These are phyloP conservation scores for Drosophila suboccidentalis DNA, from an alignment of 2,888 invertebrate genomes.

Conservation along the genomic window DNA sequence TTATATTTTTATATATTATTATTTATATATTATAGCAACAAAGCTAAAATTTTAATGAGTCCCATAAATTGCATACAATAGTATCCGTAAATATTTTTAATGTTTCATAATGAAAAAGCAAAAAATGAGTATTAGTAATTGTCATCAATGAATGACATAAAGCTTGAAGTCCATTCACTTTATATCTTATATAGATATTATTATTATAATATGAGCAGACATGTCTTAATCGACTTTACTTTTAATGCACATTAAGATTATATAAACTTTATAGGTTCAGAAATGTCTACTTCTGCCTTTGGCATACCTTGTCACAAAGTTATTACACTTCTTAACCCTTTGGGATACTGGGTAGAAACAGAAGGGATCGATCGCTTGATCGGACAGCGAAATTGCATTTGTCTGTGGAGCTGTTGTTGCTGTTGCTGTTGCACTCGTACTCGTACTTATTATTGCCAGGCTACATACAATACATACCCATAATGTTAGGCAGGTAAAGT, in stretches of 20 bases:
- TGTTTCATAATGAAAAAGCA: too few species aligned
- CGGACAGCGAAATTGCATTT: constrained; percentile 74
- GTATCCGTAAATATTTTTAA: too few species aligned
- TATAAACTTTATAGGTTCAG: background rate
- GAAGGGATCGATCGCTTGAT: constrained; percentile 69
- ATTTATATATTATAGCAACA: too few species aligned
- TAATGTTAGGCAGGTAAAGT: constrained; percentile 60
- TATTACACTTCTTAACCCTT: background rate
- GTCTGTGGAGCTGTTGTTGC: constrained; percentile 31
- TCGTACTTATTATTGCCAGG: constrained; percentile 55
- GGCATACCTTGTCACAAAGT: background rate
- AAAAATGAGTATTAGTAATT: too few species aligned
- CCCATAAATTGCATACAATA: too few species aligned
- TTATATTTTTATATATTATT: too few species aligned
- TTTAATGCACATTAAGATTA: background rate
- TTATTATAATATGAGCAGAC: too few species aligned
- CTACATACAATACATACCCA: constrained; percentile 35
- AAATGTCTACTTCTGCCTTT: background rate
- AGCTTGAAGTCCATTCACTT: too few species aligned
- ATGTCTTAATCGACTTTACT: background rate
- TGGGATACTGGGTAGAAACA: constrained; percentile 25
- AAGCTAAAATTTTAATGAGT: too few species aligned
- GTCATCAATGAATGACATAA: too few species aligned
- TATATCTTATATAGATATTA: background rate
- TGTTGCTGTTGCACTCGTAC: constrained; percentile 40